A percentile compares a stretch with the other conserved stretches of the same genome.
Evolutionary conservation across 2,797 vertebrate species (phyloP).

Genomic region (Melanotaenia maccullochi): DNA sequence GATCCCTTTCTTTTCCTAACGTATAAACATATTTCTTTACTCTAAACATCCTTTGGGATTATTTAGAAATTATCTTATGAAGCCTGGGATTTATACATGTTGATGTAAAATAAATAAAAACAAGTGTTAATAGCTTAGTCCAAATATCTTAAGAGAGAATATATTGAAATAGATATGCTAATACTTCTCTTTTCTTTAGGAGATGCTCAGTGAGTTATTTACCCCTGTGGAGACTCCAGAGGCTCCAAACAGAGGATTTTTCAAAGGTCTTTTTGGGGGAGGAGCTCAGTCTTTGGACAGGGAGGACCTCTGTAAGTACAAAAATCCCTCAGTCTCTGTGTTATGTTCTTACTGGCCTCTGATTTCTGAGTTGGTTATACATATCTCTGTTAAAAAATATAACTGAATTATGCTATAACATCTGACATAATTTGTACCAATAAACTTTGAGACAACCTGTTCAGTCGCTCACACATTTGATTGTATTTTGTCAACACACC

Average conservation of each 20-base stretch:
- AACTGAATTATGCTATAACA: neutral
- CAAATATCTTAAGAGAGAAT: neutral
- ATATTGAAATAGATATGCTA: conserved; percentile 14
- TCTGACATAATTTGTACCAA: neutral
- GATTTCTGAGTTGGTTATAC: neutral
- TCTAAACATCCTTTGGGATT: neutral
- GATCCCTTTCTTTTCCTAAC: too few species aligned
- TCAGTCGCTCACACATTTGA: neutral
- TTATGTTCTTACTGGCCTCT: neutral
- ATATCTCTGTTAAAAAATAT: neutral
- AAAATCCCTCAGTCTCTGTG: neutral
- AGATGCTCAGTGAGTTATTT: conserved; percentile 98
- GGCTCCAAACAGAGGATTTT: conserved; percentile 97
- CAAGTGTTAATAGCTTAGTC: neutral
- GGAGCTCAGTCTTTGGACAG: conserved; percentile 96
- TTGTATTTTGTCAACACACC: neutral
- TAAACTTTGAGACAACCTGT: neutral
- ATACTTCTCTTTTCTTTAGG: conserved; percentile 80
- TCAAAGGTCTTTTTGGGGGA: conserved; percentile 97
- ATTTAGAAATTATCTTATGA: neutral
- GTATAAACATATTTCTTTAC: neutral
- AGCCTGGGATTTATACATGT: neutral
- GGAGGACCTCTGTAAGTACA: conserved; percentile 96
- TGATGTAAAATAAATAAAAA: neutral
- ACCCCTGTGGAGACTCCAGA: conserved; percentile 98